These are phyloP conservation scores for Myripristis jacobus DNA, from an alignment of 2,797 vertebrate genomes.

Conservation along the genomic window DNA sequence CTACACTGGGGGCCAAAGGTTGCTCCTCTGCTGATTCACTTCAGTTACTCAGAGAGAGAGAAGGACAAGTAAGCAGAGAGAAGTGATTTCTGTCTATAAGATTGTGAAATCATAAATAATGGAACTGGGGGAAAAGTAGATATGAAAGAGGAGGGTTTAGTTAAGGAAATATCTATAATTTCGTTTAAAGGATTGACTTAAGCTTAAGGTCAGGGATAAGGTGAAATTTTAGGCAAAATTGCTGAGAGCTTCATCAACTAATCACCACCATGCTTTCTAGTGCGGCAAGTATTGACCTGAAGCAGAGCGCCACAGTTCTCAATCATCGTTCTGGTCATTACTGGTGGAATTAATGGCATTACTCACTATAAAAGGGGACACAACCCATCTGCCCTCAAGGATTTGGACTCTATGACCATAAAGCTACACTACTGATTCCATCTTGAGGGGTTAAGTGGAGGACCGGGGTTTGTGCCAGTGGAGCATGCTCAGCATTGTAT, in stretches of 20 bases:
- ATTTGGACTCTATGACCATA: slow-evolving; percentile 45
- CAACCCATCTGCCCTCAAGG: slow-evolving; percentile 74
- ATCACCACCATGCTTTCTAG: slow-evolving; percentile 62
- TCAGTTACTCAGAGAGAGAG: slow-evolving; percentile 21
- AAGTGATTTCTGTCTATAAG: slow-evolving; percentile 5
- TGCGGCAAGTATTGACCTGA: slow-evolving; percentile 67
- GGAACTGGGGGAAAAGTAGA: background rate
- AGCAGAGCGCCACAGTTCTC: slow-evolving; percentile 65
- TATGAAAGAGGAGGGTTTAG: slow-evolving; percentile 43
- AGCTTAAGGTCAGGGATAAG: slow-evolving; percentile 59
- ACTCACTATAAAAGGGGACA: slow-evolving; percentile 78
- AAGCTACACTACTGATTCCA: slow-evolving; percentile 30
- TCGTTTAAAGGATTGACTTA: slow-evolving; percentile 33
- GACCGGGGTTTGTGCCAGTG: slow-evolving; percentile 18
- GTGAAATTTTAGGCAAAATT: slow-evolving; percentile 56
- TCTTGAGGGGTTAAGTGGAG: slow-evolving; percentile 15
- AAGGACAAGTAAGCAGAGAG: background rate
- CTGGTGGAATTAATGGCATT: slow-evolving; percentile 77
- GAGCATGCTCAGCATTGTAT: slow-evolving; percentile 12
- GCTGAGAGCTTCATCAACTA: slow-evolving; percentile 49
- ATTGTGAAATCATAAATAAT: background rate
- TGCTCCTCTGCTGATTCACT: slow-evolving; percentile 28
- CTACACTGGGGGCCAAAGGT: slow-evolving; percentile 56
- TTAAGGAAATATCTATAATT: slow-evolving; percentile 33
- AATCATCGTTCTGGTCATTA: slow-evolving; percentile 79